These are phyloP conservation scores for Podotricha telesiphe DNA, from an alignment of 2,888 invertebrate genomes.

Conservation along the genomic window DNA sequence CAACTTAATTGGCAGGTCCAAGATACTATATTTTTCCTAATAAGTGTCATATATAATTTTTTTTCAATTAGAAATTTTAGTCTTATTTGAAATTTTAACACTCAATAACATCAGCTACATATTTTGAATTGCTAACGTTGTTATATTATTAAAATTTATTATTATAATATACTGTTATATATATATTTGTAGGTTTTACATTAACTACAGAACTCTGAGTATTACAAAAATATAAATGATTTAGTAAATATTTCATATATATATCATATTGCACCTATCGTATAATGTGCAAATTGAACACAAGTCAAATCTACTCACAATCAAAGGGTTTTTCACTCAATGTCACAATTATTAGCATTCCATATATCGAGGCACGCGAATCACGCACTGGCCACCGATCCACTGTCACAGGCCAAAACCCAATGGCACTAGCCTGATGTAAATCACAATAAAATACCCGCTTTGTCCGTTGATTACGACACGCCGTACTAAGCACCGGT, in stretches of 20 bases:
- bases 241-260: neutral
- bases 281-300: neutral
- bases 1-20: too few relatives aligned
- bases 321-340: neutral
- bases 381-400: conserved; percentile 58
- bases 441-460: conserved; percentile 81
- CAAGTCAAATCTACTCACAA: neutral
- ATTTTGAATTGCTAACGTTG: neutral
- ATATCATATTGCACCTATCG: too few relatives aligned
- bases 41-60: too few relatives aligned
- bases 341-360: conserved; percentile 26
- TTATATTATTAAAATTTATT: neutral
- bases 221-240: neutral
- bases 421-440: conserved; percentile 77
- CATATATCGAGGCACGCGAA: conserved; percentile 35
- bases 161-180: neutral
- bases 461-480: conserved; percentile 79
- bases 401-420: conserved; percentile 71
- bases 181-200: too few relatives aligned
- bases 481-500: conserved; percentile 74
- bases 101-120: too few relatives aligned
- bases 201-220: too few relatives aligned
- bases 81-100: too few relatives aligned
- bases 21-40: too few relatives aligned
- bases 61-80: too few relatives aligned